These are phyloP conservation scores for Dreissena rostriformis DNA, from an alignment of 1,140 invertebrate species.

Conservation along the genomic window DNA sequence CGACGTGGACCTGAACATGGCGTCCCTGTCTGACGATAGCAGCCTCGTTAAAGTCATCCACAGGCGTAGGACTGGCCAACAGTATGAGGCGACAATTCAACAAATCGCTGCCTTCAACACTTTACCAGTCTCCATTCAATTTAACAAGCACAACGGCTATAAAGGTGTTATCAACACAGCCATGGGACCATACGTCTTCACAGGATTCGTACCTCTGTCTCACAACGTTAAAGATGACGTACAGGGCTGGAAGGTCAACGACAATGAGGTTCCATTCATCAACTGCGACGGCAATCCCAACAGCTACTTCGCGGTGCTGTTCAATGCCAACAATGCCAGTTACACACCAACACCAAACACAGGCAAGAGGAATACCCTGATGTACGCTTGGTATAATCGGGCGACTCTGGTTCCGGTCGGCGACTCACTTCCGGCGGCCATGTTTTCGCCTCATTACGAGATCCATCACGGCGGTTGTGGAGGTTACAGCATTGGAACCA, in stretches of 20 bases:
- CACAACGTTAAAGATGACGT: background rate
- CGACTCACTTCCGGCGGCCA: background rate
- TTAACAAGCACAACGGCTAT: background rate
- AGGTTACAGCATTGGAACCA: conserved; percentile 1
- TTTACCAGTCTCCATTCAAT: conserved; percentile 1
- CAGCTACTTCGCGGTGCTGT: conserved; percentile 19
- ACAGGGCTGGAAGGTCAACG: conserved; percentile 7
- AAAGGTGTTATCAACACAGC: background rate
- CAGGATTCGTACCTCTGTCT: background rate
- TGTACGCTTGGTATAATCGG: background rate
- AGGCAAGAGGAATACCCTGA: background rate
- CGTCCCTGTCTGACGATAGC: conserved; percentile 12
- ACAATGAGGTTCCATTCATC: background rate
- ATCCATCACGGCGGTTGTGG: conserved; percentile 36
- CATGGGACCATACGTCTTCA: conserved; percentile 11
- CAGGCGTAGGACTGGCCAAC: background rate
- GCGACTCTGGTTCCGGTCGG: background rate
- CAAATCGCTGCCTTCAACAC: background rate
- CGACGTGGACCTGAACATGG: background rate
- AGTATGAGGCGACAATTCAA: background rate
- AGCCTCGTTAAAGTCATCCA: conserved; percentile 17
- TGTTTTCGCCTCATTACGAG: conserved; percentile 3
- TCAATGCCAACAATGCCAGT: background rate
- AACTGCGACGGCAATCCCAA: conserved; percentile 20
- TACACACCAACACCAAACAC: background rate